Evolutionary conservation across 2,888 invertebrate species (phyloP).

Genomic region (Saturnia japonica): DNA sequence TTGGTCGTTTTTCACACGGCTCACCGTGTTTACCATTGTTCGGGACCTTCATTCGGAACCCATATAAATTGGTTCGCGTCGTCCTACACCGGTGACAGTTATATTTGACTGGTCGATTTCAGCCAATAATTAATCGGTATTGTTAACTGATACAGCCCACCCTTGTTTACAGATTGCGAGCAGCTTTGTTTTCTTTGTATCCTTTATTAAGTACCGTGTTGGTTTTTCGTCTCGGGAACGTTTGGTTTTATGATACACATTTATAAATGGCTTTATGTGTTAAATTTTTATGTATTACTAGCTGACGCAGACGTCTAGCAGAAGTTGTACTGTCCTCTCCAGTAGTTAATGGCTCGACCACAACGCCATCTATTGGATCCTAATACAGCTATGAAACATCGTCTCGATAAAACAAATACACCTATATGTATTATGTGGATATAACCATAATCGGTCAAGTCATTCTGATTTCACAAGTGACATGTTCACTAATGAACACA

Average conservation of each 20-base stretch:
- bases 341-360: no score
- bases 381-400: no score
- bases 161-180: constrained; percentile 62
- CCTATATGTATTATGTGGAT: no score
- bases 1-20: constrained; percentile 73
- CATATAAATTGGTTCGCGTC: constrained; percentile 78
- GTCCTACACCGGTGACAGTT: constrained; percentile 77
- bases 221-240: constrained; percentile 13
- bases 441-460: no score
- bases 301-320: no score
- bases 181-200: constrained; percentile 51
- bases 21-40: constrained; percentile 81
- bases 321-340: no score
- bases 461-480: no score
- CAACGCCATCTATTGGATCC: no score
- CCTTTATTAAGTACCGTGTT: constrained; percentile 42
- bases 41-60: constrained; percentile 58
- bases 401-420: no score
- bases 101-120: constrained; percentile 80
- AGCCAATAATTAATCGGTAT: constrained; percentile 81
- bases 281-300: no score
- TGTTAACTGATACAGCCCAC: constrained; percentile 76
- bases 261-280: no score
- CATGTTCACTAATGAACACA: no score
- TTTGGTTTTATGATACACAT: background rate